phyloP scores from a whole-genome alignment of 2,888 invertebrate genomes.

The Lycia hirtaria region DNA sequence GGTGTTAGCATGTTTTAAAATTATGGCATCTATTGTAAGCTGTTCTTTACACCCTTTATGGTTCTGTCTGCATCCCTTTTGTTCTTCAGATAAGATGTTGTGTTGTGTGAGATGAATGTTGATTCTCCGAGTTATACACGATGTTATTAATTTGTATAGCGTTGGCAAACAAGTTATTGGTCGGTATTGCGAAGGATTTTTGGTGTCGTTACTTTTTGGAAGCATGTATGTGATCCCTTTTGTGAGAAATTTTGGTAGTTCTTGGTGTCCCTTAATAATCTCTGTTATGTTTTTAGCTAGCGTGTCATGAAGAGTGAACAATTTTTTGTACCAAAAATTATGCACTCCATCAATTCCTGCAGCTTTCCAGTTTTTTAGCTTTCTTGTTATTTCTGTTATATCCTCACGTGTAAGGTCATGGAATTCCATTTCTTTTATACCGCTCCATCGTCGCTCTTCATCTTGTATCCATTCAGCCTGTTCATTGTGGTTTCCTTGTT shows the following conservation, averaged over 20 bases:
- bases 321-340: neutral
- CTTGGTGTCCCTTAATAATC: neutral
- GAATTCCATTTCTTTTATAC: neutral
- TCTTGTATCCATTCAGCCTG: neutral
- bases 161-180: constrained; percentile 6
- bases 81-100: too few relatives aligned
- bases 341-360: neutral
- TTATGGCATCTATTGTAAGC: too few relatives aligned
- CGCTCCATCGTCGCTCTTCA: neutral
- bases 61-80: too few relatives aligned
- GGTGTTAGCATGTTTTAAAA: too few relatives aligned
- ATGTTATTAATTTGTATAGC: neutral
- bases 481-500: neutral
- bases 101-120: neutral
- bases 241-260: neutral
- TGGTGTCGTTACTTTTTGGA: neutral
- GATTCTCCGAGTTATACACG: neutral
- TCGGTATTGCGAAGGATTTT: constrained; percentile 1
- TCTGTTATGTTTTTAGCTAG: neutral
- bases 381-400: too few relatives aligned
- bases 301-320: neutral
- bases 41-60: too few relatives aligned
- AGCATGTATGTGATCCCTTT: neutral
- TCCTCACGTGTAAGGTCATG: too few relatives aligned
- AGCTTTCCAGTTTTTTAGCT: too few relatives aligned